Evolutionary conservation across 1,140 invertebrate species (phyloP), one percentile per base, ranked within the genome.

Genomic region (Eueides isabella): DNA sequence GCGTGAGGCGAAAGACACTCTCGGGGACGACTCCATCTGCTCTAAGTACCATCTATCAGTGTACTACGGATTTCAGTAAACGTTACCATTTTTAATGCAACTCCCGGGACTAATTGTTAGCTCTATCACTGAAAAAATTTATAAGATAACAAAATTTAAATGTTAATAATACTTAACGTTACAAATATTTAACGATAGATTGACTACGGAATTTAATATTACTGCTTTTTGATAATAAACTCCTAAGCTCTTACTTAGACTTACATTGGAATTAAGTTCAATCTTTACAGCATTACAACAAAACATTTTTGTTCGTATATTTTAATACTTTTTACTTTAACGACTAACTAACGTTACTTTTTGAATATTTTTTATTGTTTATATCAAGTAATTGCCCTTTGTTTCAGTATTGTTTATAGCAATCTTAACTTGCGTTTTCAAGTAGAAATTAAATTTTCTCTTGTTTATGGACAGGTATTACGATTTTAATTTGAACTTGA

Each of bases 41-140:
- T 83, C 80, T 85, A 88, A 89, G 87, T 85, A 81, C 83, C 83
- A 92, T 92, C 88, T 87, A 89, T 92, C 88, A 87, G 80, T 72
- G 78, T 81, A 83, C 82, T 82, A 77, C 81, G 84, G 80, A 84
- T 85, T 86, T 86, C 82, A 86, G 81, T 77, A 81, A 82, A 81
- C 73, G 80, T 75, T 80, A 82, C 82, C 83, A 82, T 85, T 82
- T 85, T 82, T 75, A 88, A 91, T 85, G 81, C 79, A 82, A 68
- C 88, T 81, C 83, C 19, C 71, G 87, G 85, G 85, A 86, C 74
- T 82, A 77, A 81, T 79, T 75, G 78, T 80, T 80, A 75, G 55
- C 30, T 61, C 72, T 78, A 82, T 82, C 75, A 78, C 74, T 71
- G 77, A 72, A 29, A 38, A 64, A 76, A 72, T 68, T 31, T 55